A percentile compares a stretch with the other conserved stretches of the same genome.
These are phyloP conservation scores for Monoplex corrugatus DNA, from an alignment of 2,888 invertebrate species.

Conservation along the genomic window DNA sequence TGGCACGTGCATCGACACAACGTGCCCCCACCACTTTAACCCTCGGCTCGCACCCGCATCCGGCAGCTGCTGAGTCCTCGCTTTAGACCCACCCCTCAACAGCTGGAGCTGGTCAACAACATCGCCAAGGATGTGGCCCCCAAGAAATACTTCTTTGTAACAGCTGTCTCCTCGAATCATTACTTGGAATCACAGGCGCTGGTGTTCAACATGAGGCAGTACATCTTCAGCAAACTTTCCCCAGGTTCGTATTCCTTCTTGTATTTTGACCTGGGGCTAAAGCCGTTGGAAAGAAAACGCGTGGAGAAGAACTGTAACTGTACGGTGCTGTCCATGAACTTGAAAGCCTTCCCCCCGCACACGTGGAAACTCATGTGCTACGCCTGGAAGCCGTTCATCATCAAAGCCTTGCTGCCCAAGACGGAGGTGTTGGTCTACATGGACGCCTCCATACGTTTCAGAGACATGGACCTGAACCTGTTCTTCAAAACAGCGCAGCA, in stretches of 20 bases:
- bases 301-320: slow-evolving; percentile 49
- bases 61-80: slow-evolving; percentile 32
- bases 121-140: not conserved
- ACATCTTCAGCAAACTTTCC: slow-evolving; percentile 32
- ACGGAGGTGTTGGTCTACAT: slow-evolving; percentile 45
- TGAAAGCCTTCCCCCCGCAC: slow-evolving; percentile 24
- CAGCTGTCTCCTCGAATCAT: slow-evolving; percentile 48
- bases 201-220: slow-evolving; percentile 38
- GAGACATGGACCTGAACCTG: slow-evolving; percentile 30
- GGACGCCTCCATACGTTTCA: slow-evolving; percentile 45
- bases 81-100: not conserved
- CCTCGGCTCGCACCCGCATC: slow-evolving; percentile 14
- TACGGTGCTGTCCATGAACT: slow-evolving; percentile 28
- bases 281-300: slow-evolving; percentile 3
- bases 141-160: slow-evolving; percentile 40
- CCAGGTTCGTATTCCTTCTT: slow-evolving; percentile 22
- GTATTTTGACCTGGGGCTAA: slow-evolving; percentile 44
- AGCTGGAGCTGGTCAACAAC: not conserved
- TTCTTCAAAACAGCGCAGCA: slow-evolving; percentile 8
- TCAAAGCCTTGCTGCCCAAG: slow-evolving; percentile 39
- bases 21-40: slow-evolving; percentile 31
- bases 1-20: slow-evolving; percentile 33
- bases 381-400: slow-evolving; percentile 47
- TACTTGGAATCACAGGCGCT: slow-evolving; percentile 47
- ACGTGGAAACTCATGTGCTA: slow-evolving; percentile 34